A percentile compares a stretch with the other conserved stretches of the same genome.
These are phyloP conservation scores for Hermatobates lingyangjiaoensis DNA, from an alignment of 1,140 invertebrate genomes.

Conservation along the genomic window DNA sequence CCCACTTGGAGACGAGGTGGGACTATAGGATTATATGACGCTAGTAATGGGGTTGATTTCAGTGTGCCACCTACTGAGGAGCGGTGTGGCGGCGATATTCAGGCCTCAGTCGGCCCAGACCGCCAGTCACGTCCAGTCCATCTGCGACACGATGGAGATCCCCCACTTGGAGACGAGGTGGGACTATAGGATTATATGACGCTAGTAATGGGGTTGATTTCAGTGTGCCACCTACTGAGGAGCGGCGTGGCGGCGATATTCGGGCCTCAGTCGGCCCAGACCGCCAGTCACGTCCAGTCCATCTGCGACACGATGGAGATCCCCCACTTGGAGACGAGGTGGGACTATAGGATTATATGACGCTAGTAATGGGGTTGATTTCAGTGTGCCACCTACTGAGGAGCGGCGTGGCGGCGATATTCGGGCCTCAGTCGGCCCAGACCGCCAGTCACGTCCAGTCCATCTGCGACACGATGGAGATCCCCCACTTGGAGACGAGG, in stretches of 20 bases:
- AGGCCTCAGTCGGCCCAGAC: conserved; percentile 79
- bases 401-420: conserved; percentile 77
- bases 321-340: conserved; percentile 82
- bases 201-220: too few species aligned
- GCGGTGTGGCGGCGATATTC: conserved; percentile 81
- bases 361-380: too few species aligned
- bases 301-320: conserved; percentile 93
- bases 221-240: conserved; percentile 74
- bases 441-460: conserved; percentile 85
- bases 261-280: conserved; percentile 75
- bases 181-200: conserved; percentile 53
- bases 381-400: conserved; percentile 74
- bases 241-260: conserved; percentile 83
- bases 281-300: conserved; percentile 80
- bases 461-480: conserved; percentile 89
- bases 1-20: conserved; percentile 86
- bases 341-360: conserved; percentile 79
- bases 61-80: conserved; percentile 76
- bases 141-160: conserved; percentile 89
- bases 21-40: too few species aligned
- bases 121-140: conserved; percentile 82
- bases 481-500: conserved; percentile 82
- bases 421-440: conserved; percentile 76
- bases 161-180: conserved; percentile 86
- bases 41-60: too few species aligned